Evolutionary conservation across 1,140 invertebrate genomes (phyloP).

Genomic region (Mizuhopecten yessoensis): DNA sequence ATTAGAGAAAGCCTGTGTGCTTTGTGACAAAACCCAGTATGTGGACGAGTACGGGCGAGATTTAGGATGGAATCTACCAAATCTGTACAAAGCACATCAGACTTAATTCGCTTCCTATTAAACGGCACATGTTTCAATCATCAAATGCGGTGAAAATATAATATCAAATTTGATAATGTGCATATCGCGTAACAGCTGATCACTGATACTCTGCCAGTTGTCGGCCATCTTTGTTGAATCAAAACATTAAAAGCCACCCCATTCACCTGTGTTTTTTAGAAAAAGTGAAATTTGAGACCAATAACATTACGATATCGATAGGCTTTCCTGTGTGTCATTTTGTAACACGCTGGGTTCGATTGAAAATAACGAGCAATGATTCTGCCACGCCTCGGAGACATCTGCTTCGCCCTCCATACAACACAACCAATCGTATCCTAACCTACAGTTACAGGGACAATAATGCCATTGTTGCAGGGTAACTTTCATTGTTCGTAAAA

Average conservation of each 20-base stretch:
- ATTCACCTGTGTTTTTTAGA: background rate
- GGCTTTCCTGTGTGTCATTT: background rate
- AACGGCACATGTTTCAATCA: constrained; percentile 5
- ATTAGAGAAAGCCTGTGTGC: background rate
- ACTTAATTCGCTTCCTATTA: background rate
- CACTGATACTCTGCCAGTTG: background rate
- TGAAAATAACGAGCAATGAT: constrained; percentile 35
- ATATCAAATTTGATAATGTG: background rate
- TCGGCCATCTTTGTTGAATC: background rate
- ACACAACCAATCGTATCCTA: background rate
- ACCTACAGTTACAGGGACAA: background rate
- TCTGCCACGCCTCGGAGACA: background rate
- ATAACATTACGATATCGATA: background rate
- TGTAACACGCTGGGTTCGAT: background rate
- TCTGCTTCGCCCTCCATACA: background rate
- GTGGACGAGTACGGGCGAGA: background rate
- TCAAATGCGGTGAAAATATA: background rate
- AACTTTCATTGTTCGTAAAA: background rate
- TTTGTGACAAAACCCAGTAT: background rate
- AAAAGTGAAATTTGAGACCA: background rate
- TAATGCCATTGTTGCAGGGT: background rate
- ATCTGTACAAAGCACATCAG: background rate
- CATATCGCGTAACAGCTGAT: constrained; percentile 37
- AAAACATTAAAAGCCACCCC: background rate
- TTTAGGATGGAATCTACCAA: background rate